These are phyloP conservation scores for Himalopsyche japonica DNA, from an alignment of 2,888 invertebrate species.

Conservation along the genomic window DNA sequence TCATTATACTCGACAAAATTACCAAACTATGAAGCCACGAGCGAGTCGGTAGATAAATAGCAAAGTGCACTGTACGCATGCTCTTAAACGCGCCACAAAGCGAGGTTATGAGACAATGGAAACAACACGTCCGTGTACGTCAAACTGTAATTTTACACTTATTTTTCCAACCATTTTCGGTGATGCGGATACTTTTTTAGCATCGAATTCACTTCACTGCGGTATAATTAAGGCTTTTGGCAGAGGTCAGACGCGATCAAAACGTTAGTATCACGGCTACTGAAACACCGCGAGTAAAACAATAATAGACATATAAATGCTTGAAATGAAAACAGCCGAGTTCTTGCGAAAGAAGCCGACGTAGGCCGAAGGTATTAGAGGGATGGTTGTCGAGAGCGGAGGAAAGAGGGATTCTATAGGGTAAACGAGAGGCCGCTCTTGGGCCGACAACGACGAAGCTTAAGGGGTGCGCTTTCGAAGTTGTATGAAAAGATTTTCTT, in stretches of 20 bases:
- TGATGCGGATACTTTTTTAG: slow-evolving; percentile 7
- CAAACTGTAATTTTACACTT: slow-evolving; percentile 8
- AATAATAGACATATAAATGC: slow-evolving; percentile 40
- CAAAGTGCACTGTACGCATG: neutral
- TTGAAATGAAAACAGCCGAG: slow-evolving; percentile 39
- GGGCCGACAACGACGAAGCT: neutral
- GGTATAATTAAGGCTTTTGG: neutral
- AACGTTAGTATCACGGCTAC: neutral
- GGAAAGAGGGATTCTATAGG: slow-evolving; percentile 4
- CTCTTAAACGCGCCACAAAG: neutral
- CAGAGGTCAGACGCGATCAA: slow-evolving; percentile 13
- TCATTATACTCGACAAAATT: slow-evolving; percentile 23
- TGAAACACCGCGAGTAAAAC: slow-evolving; percentile 36
- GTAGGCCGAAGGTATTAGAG: slow-evolving; percentile 9
- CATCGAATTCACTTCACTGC: neutral
- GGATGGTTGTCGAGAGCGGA: slow-evolving; percentile 18
- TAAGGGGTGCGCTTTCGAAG: neutral
- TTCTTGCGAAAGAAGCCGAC: slow-evolving; percentile 23
- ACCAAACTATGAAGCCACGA: slow-evolving; percentile 18
- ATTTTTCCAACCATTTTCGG: slow-evolving; percentile 4
- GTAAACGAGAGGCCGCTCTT: neutral
- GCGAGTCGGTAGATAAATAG: neutral
- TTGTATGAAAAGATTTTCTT: neutral
- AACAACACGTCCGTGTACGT: slow-evolving; percentile 19
- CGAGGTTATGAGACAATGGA: slow-evolving; percentile 13